phyloP scores from a whole-genome alignment of 2,113 vertebrate genomes.

The Cyanoliseus patagonus region DNA sequence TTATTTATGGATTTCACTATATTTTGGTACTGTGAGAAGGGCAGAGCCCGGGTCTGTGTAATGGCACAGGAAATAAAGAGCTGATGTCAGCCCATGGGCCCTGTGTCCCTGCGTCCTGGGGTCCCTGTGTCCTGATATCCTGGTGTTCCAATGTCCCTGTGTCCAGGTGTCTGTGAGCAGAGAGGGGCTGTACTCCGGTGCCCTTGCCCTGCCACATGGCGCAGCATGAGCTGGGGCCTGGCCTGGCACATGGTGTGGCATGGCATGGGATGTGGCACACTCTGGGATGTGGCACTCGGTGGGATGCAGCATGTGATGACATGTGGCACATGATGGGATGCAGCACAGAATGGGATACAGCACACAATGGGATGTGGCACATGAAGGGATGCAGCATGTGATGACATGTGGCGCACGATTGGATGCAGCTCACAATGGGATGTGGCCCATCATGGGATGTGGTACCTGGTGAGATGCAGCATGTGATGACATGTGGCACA shows the following conservation, averaged over 20 bases:
- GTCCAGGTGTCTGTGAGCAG: neutral
- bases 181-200: neutral
- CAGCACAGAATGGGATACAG: neutral
- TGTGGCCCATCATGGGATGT: neutral
- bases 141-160: neutral
- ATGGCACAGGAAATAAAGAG: conserved; percentile 7
- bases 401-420: rapidly evolving
- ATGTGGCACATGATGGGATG: neutral
- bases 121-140: neutral
- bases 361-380: rapidly evolving
- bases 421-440: neutral
- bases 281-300: too few species aligned
- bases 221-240: neutral
- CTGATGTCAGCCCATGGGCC: neutral
- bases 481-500: too few species aligned
- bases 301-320: neutral
- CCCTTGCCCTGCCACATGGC: rapidly evolving
- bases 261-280: too few species aligned
- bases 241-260: neutral
- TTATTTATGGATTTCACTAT: conserved; percentile 46
- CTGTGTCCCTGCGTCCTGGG: neutral
- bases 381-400: too few species aligned
- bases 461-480: neutral
- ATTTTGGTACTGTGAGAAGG: neutral
- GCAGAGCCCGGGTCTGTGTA: neutral